phyloP scores from a whole-genome alignment of 2,888 invertebrate genomes.

The Pyralis farinalis region DNA sequence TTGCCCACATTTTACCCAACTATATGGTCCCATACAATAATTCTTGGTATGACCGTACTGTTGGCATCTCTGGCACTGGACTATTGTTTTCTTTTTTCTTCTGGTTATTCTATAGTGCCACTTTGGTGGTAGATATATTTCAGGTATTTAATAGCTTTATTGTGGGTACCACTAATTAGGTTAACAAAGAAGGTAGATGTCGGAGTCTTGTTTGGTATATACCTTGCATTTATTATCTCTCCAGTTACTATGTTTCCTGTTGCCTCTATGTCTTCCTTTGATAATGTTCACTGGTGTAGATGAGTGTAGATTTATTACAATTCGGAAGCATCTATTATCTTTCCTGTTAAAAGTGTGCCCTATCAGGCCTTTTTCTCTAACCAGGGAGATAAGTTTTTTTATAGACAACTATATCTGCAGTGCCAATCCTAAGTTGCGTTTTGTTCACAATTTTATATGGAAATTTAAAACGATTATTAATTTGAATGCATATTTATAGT shows the following conservation, averaged over 20 bases:
- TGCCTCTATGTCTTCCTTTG: conserved; percentile 8
- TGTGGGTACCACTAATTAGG: conserved; percentile 33
- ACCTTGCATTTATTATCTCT: not conserved
- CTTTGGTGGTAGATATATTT: conserved; percentile 16
- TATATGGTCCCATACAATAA: conserved; percentile 9
- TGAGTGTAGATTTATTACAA: conserved; percentile 14
- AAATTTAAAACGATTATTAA: no score
- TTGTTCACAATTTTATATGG: conserved; percentile 12
- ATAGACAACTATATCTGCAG: no score
- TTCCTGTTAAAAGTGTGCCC: conserved; percentile 17
- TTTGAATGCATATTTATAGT: no score
- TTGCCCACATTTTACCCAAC: conserved; percentile 11
- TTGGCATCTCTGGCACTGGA: no score
- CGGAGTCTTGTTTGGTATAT: not conserved
- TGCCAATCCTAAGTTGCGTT: conserved; percentile 15
- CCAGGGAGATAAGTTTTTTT: conserved; percentile 12
- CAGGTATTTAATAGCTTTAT: conserved; percentile 14
- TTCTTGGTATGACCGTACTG: conserved; percentile 20
- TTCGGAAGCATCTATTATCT: conserved; percentile 10
- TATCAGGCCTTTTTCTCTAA: conserved; percentile 14
- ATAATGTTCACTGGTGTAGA: conserved; percentile 12
- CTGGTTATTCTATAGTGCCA: conserved; percentile 20
- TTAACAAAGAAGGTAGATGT: conserved; percentile 13
- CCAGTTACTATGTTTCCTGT: conserved; percentile 14
- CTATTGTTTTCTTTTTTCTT: conserved; percentile 19